Percentiles rank a stretch among this genome's conserved stretches.
Conservation (phyloP, 2,113 vertebrate genomes). For the Gymnorhina tibicen region DNA sequence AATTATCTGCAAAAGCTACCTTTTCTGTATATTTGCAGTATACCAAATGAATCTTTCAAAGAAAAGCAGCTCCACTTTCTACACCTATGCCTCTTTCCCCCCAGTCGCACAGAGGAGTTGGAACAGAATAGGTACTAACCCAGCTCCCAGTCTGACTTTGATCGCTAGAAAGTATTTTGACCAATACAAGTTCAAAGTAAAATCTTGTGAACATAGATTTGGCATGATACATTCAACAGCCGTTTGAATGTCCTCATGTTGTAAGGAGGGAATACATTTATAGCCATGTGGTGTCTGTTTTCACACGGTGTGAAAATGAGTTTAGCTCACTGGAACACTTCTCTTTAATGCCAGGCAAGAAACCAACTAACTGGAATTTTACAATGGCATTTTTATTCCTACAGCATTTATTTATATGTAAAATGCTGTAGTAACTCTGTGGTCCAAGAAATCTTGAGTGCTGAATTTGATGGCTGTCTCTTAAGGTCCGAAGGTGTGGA, state of each 20-base stretch:
- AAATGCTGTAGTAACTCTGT: neutral
- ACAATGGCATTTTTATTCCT: neutral
- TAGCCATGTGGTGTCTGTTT: neutral
- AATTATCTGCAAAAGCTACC: neutral
- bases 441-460: neutral
- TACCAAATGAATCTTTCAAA: neutral
- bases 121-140: neutral
- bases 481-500: neutral
- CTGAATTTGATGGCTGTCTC: neutral
- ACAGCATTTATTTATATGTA: neutral
- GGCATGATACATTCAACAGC: neutral
- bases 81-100: neutral
- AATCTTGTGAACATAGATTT: neutral
- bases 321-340: neutral
- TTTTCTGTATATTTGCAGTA: neutral
- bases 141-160: neutral
- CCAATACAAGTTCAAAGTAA: neutral
- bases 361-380: neutral
- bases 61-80: neutral
- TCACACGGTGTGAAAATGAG: neutral
- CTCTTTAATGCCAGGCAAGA: neutral
- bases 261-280: neutral
- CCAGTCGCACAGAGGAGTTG: fast-evolving
- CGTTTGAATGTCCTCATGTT: neutral
- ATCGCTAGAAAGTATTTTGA: neutral